Base-by-base conservation (phyloP, 2,113 vertebrate genomes). In the Psilopogon haemacephalus region DNA sequence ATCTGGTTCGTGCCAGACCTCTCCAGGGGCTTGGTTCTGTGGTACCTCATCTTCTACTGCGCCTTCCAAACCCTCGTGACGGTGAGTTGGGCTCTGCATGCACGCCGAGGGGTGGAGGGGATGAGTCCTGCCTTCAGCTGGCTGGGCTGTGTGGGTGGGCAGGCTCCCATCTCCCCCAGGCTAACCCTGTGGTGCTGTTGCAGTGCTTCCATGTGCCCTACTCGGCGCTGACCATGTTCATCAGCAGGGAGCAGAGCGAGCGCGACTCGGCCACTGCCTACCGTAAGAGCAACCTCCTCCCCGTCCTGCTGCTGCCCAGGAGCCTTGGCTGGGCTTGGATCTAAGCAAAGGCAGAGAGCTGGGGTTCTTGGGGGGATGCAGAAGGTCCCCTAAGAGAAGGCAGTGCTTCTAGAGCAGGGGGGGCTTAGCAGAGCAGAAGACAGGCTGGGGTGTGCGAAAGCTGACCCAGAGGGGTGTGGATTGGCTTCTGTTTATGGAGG, bases 171-270 rank as follows among this genome's bases (percentile, higher is more conserved):
- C 67, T 82, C 68, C 67, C 84, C 68, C 46, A n/a, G 84, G 75
- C 55, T 65, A 1, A 0, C n/a, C 44, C n/a, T 65, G 69, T 76
- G 21, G 30, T 96, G 77, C 94, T 13, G 2, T 89, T 91, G 84
- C 98, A 99, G 99, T 99, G 99, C 76, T 99, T 99, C 96, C 99
- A 99, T 1, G 99, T 99, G 83, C 99, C 99, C 16, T 99, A 99
- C 97, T 99, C 99, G 0, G 98, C 99, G 1, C 98, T 99, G 83
- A 99, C 99, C 91, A 99, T 99, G 99, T 99, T 99, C 97, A 99
- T 99, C 97, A 99, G 98, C 97, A 98, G 91, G 3, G 98, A 99
- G 77, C 99, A 99, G 97, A 98, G 98, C 3, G 99, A 99, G 94
- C 96, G 99, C 33, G 99, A 99, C 93, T 99, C 99, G 0, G 98